Base-by-base conservation (phyloP, 2,888 invertebrate species). In the Chymomyza caudatula region DNA sequence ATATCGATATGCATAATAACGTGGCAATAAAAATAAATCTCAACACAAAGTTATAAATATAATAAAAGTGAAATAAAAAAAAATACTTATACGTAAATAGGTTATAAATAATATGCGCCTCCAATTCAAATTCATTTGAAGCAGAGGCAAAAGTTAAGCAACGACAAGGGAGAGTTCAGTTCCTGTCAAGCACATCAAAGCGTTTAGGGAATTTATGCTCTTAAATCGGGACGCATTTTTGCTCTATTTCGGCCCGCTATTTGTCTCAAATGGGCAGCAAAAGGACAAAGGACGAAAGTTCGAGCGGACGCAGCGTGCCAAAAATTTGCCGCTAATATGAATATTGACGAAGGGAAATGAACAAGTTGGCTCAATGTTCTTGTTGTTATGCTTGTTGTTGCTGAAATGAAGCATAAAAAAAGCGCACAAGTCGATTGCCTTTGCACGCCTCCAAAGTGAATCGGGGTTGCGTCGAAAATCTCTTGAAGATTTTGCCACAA, bases 1-100 rank as follows among this genome's bases (percentile, higher is more conserved):
- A 82, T 84, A 85, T 85, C 78, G 85, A 85, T 85, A 82, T 84
- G 85, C 85, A 77, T 82, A 85, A 85, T 85, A 85, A 84, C 82
- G 82, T 76, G 85, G 82, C 85, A 77, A 84, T 84, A 84, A 85
- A 85, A 85, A 85, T 85, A 85, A 85, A 85, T 84, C 84, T 82
- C 78, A 70, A 73, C 66, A 73, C 76, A 51, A 76, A 84, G 82
- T 78, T 72, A 85, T 85, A 85, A 85, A 85, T 85, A 84, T 81
- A 82, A 82, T 77, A 80, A 75, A 60, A 60, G 42, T 13, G 44
- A 37, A 11, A 60, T 42, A 19, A 13, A 42, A 52, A 47, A 52
- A 60, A 52, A 51, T 20, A 66, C 76, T 76, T 77, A 78, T 80
- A 81, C 76, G 71, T 77, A 81, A 82, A 83, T 83, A 77, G 77